Base-by-base conservation (phyloP, 1,140 invertebrate genomes). In the Musca domestica region DNA sequence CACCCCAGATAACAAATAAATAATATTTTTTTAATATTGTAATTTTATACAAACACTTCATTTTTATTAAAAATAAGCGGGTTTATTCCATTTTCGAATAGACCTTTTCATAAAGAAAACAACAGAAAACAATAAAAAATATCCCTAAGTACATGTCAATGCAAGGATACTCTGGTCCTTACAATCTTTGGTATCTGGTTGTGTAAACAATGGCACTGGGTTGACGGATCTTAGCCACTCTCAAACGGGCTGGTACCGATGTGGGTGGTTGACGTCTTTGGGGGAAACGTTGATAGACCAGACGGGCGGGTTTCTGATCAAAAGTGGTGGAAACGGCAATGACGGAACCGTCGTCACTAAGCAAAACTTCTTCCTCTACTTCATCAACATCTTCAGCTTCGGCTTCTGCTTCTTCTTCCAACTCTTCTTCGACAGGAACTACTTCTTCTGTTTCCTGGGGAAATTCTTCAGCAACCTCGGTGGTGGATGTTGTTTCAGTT, bases 231-330 rank as follows among this genome's bases (percentile, higher is more conserved):
- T 61, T 61, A 15, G 27, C 56, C 34, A 34, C 19, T 17, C 27
- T 61, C n/a, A 61, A 61, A 15, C 56, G 56, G 12, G 56, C 56
- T 15, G 56, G 56, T 41, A 61, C 56, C 2, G 56, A n/a, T 19
- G 27, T 20, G 0, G 56, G 56, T 10, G 25, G 56, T 61, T 61
- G 56, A 12, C 56, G 56, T 20, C 56, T 61, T 61, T 61, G 56
- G 19, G 56, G 56, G 17, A 61, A 61, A 61, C 56, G 56, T 34
- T 61, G 56, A 14, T 34, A 61, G 9, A 61, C 56, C 12, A 61
- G 20, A 30, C 56, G 56, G 12, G 56, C 56, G 19, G 56, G 27
- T 34, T 34, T 34, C 34, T 41, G 34, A 15, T 61, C 56, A 41
- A 61, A 41, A 20, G 56, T 23, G 17, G 27, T 61, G 7, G 56